Evolutionary conservation across 2,797 vertebrate species (phyloP), one percentile per base, ranked within the genome.

Genomic region (Halcyon badia): DNA sequence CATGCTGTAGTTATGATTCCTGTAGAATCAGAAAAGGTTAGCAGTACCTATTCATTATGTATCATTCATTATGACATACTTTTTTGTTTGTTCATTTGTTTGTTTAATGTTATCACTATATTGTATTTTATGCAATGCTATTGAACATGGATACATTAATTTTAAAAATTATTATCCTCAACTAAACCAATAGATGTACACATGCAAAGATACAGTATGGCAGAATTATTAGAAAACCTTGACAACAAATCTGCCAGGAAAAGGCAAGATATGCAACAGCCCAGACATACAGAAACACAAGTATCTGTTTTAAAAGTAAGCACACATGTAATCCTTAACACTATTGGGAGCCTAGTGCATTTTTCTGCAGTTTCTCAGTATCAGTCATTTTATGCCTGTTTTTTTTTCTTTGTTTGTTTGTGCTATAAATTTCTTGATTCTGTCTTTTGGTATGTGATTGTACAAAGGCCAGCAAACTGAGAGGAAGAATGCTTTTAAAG

Each of bases 301-400:
- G 22, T 82, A 41, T 14, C 25, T 33, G 39, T 70, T 91, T 81
- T 87, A 85, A 84, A 89, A 93, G 49, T 44, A 94, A 88, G 66
- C 25, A 65, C 37, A 37, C 44, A 46, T 35, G 48, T 84, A 82
- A 96, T 62, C 28, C 49, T 51, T 93, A 41, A 76, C 46, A 44
- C 57, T 78, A 18, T 31, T 54, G 56, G 35, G 66, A 83, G 48
- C 31, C 33, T 33, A 35, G 49, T 86, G 21, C 57, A 49, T 92
- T 94, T 87, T 91, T 58, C 56, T 56, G 31, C 57, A 77, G 49
- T 90, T 90, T 86, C 52, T 71, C 33, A 64, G 56, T 56, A 51
- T 58, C 66, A 79, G 21, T 77, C 25, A 77, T 89, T 95, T 89
- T 31, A 79, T 62, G 70, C 12, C 39, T 80, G 37, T n/a, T 81